Conservation (phyloP, 2,113 vertebrate species). For the Podarcis cretensis region DNA sequence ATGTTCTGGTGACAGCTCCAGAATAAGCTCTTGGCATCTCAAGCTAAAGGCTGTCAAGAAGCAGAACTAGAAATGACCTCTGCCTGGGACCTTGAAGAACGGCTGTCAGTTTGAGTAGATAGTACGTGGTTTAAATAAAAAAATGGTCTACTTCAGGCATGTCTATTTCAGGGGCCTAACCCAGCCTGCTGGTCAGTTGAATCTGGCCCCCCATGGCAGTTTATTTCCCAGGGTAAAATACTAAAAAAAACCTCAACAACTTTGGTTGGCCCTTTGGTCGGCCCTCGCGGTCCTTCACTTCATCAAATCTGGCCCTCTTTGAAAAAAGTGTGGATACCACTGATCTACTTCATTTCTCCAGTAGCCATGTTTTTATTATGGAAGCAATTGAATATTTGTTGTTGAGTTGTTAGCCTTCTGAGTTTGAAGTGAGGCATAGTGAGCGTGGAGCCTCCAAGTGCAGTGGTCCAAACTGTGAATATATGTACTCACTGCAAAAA, state of each 20-base stretch:
- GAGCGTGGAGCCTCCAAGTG: background rate
- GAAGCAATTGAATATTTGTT: background rate
- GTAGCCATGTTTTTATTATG: background rate
- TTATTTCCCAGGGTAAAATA: too few species aligned
- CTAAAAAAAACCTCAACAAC: too few species aligned
- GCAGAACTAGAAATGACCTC: background rate
- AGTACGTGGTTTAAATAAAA: background rate
- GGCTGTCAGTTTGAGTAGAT: background rate
- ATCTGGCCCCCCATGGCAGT: too few species aligned
- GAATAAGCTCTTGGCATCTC: background rate
- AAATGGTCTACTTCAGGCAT: background rate
- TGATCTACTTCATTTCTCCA: background rate
- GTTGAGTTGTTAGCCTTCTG: background rate
- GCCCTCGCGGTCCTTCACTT: too few species aligned
- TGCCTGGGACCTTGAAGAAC: background rate
- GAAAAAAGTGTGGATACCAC: too few species aligned
- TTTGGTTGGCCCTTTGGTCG: too few species aligned
- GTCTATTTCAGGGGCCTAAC: too few species aligned
- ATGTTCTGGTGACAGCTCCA: background rate
- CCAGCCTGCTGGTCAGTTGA: too few species aligned
- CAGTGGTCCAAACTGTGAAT: background rate
- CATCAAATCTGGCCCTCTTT: too few species aligned
- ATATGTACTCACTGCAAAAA: too few species aligned
- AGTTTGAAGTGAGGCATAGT: background rate
- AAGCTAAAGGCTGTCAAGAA: background rate